These are phyloP conservation scores for Nephila pilipes DNA, from an alignment of 1,140 invertebrate species.

Conservation along the genomic window DNA sequence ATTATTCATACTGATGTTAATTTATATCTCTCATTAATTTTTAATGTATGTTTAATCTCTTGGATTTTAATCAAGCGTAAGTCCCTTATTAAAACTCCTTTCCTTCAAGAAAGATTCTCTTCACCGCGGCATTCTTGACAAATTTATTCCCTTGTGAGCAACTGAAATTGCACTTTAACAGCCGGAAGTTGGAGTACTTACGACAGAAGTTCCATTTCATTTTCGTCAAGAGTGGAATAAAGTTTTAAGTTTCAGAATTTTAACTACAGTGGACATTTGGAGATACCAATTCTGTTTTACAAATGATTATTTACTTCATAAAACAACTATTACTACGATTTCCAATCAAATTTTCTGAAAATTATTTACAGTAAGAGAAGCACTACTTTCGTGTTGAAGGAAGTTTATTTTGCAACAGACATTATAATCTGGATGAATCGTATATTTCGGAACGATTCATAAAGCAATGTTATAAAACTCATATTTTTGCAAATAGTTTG, in stretches of 20 bases:
- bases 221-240: background rate
- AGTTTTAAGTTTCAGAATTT: background rate
- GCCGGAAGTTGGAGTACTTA: slow-evolving; percentile 34
- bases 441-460: too few relatives aligned
- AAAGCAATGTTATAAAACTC: too few relatives aligned
- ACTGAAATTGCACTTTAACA: slow-evolving; percentile 24
- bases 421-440: background rate
- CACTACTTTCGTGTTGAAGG: background rate
- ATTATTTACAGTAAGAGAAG: background rate
- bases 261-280: background rate
- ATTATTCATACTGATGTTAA: background rate
- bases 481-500: background rate
- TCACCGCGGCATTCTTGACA: background rate
- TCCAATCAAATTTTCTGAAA: background rate
- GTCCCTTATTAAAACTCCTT: background rate
- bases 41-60: background rate
- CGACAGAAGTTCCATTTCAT: background rate
- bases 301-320: background rate
- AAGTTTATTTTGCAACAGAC: background rate
- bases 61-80: background rate
- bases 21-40: background rate
- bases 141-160: background rate
- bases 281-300: background rate
- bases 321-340: background rate
- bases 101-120: background rate